A percentile compares a stretch with the other conserved stretches of the same genome.
phyloP scores from a whole-genome alignment of 2,797 vertebrate genomes.

The Nyctalus aviator region DNA sequence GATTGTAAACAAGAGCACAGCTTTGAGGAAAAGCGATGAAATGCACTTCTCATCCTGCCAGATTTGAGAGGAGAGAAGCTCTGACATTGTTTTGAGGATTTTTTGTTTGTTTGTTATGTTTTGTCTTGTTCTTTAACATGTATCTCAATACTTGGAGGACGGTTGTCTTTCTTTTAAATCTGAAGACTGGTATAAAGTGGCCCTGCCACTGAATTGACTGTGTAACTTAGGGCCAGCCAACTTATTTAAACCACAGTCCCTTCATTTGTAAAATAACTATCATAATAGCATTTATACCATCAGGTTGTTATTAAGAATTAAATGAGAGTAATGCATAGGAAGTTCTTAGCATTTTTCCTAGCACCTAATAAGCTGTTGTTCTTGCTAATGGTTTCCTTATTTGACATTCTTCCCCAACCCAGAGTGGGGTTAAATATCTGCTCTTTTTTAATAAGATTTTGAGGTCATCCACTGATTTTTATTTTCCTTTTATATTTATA shows the following conservation, averaged over 20 bases:
- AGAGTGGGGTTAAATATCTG: background rate
- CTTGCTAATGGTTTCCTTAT: constrained; percentile 31
- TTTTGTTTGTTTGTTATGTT: background rate
- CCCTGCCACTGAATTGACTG: background rate
- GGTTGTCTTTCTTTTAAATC: constrained; percentile 34
- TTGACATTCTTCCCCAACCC: background rate
- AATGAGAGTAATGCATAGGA: background rate
- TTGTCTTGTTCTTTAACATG: background rate
- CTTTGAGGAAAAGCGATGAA: constrained; percentile 61
- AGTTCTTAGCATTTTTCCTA: constrained; percentile 13
- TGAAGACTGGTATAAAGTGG: background rate
- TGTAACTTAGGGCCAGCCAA: background rate
- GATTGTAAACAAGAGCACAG: constrained; percentile 46
- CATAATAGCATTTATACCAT: background rate
- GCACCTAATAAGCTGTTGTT: background rate
- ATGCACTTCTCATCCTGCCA: constrained; percentile 22
- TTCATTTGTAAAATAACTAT: background rate
- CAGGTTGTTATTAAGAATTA: background rate
- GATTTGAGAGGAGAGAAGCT: background rate
- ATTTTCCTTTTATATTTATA: constrained; percentile 52
- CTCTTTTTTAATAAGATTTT: constrained; percentile 9
- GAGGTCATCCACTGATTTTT: background rate
- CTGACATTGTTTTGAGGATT: background rate
- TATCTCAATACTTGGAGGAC: background rate
- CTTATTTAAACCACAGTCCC: constrained; percentile 12